Evolutionary conservation across 2,888 invertebrate genomes (phyloP).

Genomic region (Cyrtodaria siliqua): DNA sequence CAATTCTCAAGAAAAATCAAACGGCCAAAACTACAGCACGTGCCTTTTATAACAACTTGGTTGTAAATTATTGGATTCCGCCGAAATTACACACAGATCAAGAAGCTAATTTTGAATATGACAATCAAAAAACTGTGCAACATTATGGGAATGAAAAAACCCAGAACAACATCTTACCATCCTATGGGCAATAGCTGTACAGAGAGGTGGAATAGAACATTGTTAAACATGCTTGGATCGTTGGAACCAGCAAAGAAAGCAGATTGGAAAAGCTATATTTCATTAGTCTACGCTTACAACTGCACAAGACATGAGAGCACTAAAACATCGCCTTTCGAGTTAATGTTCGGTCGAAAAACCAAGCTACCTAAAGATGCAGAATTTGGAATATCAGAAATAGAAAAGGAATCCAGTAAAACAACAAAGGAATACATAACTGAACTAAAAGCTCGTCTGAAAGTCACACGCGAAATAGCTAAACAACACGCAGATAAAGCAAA

Average conservation of each 20-base stretch:
- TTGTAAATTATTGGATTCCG: conserved; percentile 8
- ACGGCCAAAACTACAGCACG: conserved; percentile 7
- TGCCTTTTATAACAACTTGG: conserved; percentile 1
- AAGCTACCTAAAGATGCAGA: too few relatives aligned
- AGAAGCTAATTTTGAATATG: conserved; percentile 5
- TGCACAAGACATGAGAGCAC: neutral
- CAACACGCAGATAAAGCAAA: conserved; percentile 10
- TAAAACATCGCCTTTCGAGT: too few relatives aligned
- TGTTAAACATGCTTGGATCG: conserved; percentile 9
- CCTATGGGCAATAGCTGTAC: neutral
- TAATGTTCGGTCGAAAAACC: too few relatives aligned
- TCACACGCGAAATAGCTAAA: conserved; percentile 3
- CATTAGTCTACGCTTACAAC: conserved; percentile 4
- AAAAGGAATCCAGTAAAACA: neutral
- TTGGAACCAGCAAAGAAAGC: conserved; percentile 5
- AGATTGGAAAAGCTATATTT: conserved; percentile 13
- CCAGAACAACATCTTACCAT: conserved; percentile 8
- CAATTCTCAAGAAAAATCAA: conserved; percentile 8
- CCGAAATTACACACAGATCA: neutral
- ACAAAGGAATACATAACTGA: conserved; percentile 6
- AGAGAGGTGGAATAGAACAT: conserved; percentile 11
- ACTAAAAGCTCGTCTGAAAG: neutral
- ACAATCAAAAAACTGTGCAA: conserved; percentile 1
- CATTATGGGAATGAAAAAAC: conserved; percentile 4
- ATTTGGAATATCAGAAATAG: neutral